Base-by-base conservation (phyloP, 2,113 vertebrate species). In the Toxotes jaculatrix region DNA sequence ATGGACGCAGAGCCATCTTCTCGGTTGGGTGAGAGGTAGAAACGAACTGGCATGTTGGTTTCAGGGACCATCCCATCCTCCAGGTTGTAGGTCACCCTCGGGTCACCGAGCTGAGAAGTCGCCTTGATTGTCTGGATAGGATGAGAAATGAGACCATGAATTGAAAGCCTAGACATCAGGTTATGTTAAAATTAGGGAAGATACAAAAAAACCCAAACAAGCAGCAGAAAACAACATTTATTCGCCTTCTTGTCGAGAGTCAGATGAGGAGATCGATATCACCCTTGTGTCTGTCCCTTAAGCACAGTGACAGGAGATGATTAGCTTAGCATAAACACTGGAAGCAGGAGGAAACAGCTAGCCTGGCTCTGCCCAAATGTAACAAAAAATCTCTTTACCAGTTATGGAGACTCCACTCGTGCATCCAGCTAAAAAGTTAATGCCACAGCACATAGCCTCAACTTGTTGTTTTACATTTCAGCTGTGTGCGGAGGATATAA, bases 1-100 rank as follows among this genome's bases (percentile, higher is more conserved):
- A 98, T 94, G 74, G 96, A 97, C 0, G 96, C 96, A 2, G 96
- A 96, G 14, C 96, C 95, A 27, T 97, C 96, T 2, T 95, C 95
- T 8, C 96, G 95, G 93, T 98, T 98, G 45, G 96, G 95, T 8
- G 96, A 96, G 69, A 98, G 94, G 91, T 97, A 98, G 94, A 98
- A 98, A 66, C 93, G 95, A 23, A 97, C 92, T 0, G 96, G 97
- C 96, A 97, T 96, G 92, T 97, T 98, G 85, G 95, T 96, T 90
- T 97, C 96, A 0, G 96, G 96, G 51, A 97, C 96, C 93, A 96
- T 94, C 19, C 96, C 97, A 31, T 98, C 97, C 80, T 97, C 96
- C 21, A 98, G 89, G 89, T 95, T 97, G 49, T 98, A 97, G 43
- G 96, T 97, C 85, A 97, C 95, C 72, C 95, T 93, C 1, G 97